A percentile compares a stretch with the other conserved stretches of the same genome.
phyloP scores from a whole-genome alignment of 2,797 vertebrate genomes.

The Oreonectes daqikongensis region DNA sequence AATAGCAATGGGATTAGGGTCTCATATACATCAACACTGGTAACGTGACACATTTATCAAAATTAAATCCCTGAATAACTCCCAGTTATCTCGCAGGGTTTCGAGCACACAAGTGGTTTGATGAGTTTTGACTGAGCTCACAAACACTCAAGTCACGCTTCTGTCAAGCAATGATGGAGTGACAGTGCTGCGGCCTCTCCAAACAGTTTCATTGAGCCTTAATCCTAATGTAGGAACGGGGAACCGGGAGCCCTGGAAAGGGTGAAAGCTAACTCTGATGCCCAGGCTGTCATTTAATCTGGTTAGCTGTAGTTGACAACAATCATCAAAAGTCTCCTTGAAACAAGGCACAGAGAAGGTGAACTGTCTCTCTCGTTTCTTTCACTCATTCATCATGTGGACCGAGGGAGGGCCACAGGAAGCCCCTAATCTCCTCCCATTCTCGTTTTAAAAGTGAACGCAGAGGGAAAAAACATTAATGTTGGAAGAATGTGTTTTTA shows the following conservation, averaged over 20 bases:
- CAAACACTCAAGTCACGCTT: constrained; percentile 20
- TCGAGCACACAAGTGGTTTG: background rate
- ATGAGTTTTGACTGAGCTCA: constrained; percentile 5
- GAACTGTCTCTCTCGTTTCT: constrained; percentile 62
- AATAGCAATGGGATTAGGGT: constrained; percentile 42
- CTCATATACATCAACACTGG: constrained; percentile 13
- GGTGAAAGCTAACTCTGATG: constrained; percentile 51
- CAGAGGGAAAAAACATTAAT: constrained; percentile 11
- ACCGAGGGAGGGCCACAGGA: constrained; percentile 56
- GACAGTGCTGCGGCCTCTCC: constrained; percentile 18
- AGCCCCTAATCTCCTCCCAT: constrained; percentile 60
- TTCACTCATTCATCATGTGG: constrained; percentile 68
- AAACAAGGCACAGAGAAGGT: constrained; percentile 55
- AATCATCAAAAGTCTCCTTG: constrained; percentile 66
- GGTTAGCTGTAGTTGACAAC: constrained; percentile 59
- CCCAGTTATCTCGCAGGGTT: constrained; percentile 22
- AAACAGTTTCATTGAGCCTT: constrained; percentile 51
- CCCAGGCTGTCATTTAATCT: constrained; percentile 58
- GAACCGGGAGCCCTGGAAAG: constrained; percentile 30
- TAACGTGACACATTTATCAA: constrained; percentile 21
- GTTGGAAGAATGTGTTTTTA: constrained; percentile 42
- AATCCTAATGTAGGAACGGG: constrained; percentile 53
- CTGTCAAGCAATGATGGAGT: constrained; percentile 45
- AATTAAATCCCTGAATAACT: constrained; percentile 22
- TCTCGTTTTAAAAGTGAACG: constrained; percentile 61